These are phyloP conservation scores for Empidonax traillii DNA, from an alignment of 2,113 vertebrate species.

Conservation along the genomic window DNA sequence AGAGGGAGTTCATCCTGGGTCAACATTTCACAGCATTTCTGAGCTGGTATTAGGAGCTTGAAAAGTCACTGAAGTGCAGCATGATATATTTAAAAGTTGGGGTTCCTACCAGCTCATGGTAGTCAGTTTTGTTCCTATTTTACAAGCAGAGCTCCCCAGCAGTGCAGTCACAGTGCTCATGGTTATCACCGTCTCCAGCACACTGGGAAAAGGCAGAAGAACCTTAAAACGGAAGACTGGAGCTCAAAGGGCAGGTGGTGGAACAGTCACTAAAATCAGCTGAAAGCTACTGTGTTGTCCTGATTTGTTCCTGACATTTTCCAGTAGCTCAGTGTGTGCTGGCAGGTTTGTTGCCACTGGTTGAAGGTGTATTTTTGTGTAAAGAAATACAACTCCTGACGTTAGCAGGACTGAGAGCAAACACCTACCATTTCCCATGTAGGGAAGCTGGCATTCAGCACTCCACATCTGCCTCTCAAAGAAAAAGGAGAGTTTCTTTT, in stretches of 20 bases:
- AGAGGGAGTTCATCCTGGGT: not conserved
- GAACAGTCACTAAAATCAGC: not conserved
- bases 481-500: not conserved
- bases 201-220: not conserved
- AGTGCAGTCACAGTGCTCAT: not conserved
- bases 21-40: not conserved
- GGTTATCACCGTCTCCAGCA: not conserved
- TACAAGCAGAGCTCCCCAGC: not conserved
- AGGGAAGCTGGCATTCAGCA: not conserved
- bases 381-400: not conserved
- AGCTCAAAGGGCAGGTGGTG: not conserved
- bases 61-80: not conserved
- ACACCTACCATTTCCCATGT: not conserved
- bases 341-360: not conserved
- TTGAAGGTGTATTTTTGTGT: not conserved
- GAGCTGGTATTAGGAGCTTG: not conserved
- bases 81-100: not conserved
- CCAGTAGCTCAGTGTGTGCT: not conserved
- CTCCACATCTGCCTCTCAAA: not conserved
- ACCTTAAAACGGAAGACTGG: not conserved
- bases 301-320: not conserved
- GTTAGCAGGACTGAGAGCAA: not conserved
- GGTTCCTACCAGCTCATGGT: not conserved
- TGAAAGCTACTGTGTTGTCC: not conserved
- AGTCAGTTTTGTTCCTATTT: not conserved